These are phyloP conservation scores for Pterocles gutturalis DNA, from an alignment of 2,113 vertebrate species.

Conservation along the genomic window DNA sequence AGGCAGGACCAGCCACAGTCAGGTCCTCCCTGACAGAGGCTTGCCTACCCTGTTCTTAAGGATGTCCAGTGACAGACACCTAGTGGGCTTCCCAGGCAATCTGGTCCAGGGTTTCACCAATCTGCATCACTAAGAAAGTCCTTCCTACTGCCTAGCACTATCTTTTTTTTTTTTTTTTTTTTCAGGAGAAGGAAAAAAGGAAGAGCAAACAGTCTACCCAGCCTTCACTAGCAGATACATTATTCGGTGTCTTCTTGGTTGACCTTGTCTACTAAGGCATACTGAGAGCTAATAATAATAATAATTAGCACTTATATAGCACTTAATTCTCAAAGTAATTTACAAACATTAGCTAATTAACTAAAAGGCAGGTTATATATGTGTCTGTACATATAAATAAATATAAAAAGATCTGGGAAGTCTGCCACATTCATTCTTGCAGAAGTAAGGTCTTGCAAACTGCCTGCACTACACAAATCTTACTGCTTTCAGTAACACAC, in stretches of 20 bases:
- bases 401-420: conserved; percentile 45
- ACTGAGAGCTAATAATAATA: conserved; percentile 47
- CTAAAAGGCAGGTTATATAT: conserved; percentile 53
- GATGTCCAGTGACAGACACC: background rate
- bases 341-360: conserved; percentile 67
- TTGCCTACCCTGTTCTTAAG: background rate
- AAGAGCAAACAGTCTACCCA: background rate
- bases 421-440: conserved; percentile 1
- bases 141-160: background rate
- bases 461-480: background rate
- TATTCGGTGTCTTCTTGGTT: background rate
- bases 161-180: background rate
- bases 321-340: conserved; percentile 62
- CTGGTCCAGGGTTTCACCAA: background rate
- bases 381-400: conserved; percentile 32
- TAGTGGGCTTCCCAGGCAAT: background rate
- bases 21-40: too few species aligned
- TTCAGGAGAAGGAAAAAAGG: background rate
- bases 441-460: conserved; percentile 2
- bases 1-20: background rate
- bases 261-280: conserved; percentile 44
- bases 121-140: background rate
- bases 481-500: background rate
- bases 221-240: background rate
- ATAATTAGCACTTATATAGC: conserved; percentile 55